Conservation (phyloP, 2,797 vertebrate genomes). For the Sparidentex hasta region DNA sequence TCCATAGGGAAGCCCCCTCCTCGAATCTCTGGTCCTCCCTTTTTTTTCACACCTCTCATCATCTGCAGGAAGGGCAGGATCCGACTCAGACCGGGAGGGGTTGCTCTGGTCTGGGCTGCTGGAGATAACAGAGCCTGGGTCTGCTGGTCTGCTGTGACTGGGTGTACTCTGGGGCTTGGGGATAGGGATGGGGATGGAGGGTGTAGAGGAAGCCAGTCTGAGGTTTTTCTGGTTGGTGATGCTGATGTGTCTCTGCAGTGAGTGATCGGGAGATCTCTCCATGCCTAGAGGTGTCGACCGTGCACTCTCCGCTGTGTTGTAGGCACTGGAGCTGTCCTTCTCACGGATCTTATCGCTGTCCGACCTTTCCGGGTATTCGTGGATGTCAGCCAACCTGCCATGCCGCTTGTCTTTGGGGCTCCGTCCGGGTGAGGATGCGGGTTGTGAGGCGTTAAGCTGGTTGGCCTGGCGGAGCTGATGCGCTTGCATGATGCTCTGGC, state of each 20-base stretch:
- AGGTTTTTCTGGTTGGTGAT: constrained; percentile 95
- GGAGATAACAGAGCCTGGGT: constrained; percentile 73
- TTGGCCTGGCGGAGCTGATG: constrained; percentile 90
- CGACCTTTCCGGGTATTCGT: constrained; percentile 91
- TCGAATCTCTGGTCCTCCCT: constrained; percentile 71
- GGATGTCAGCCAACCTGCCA: constrained; percentile 90
- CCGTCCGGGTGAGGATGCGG: constrained; percentile 55
- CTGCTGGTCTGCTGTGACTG: constrained; percentile 55
- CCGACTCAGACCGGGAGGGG: constrained; percentile 84
- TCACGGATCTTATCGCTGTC: constrained; percentile 86
- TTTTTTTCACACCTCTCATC: constrained; percentile 87
- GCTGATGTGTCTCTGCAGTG: constrained; percentile 90
- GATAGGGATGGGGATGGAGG: constrained; percentile 73
- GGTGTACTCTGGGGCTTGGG: constrained; percentile 64
- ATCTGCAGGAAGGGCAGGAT: constrained; percentile 85
- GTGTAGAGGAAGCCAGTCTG: constrained; percentile 68
- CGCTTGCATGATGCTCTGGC: constrained; percentile 97
- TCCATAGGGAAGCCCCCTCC: constrained; percentile 84
- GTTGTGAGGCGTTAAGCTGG: constrained; percentile 72
- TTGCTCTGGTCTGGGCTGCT: constrained; percentile 86
- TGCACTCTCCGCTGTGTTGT: constrained; percentile 96
- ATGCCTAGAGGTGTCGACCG: constrained; percentile 91
- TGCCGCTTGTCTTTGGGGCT: constrained; percentile 80
- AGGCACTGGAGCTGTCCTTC: constrained; percentile 97
- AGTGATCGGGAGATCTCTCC: constrained; percentile 90